Evolutionary conservation across 2,888 invertebrate genomes (phyloP), one percentile per base, ranked within the genome.

Genomic region (Drosophila phalerata): DNA sequence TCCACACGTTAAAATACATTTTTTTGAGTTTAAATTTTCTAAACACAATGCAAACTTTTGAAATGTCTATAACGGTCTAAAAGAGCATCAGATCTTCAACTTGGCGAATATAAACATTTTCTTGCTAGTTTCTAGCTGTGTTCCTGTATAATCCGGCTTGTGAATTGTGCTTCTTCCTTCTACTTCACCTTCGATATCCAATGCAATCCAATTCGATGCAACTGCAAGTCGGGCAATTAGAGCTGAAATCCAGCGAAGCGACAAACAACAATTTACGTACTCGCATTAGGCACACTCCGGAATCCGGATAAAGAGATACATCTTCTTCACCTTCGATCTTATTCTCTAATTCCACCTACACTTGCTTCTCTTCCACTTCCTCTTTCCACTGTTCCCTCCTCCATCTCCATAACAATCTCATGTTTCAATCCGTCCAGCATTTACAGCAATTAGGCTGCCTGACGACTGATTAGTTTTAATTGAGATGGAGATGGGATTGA

Each of bases 401-500:
- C 22, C 42, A 34, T 48, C 32, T 58, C 53, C 53, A 28, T 42
- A 53, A 15, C 49, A 65, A 64, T 67, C 65, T 61, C 68, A 69
- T n/a, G 51, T 34, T n/a, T 5, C 56, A 51, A 40, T 60, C 42
- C 47, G 67, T 34, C 32, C 53, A 64, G 51, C 77, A 77, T 62
- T 82, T 77, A 75, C 64, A 69, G 61, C 75, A 87, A 75, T 85
- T 68, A 71, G 67, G 55, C 47, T 43, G 66, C 57, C 48, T 34
- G 56, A 72, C 61, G 32, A 68, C 74, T 51, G 80, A 84, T 84
- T 87, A 85, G 78, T 77, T 82, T 79, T 73, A 87, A 87, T 84
- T 84, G 80, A 81, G 64, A 67, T 78, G 61, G 62, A 66, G 51
- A 58, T 78, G 58, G 53, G 43, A 43, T 38, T 48, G 42, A 25